Percentiles rank a stretch among this genome's conserved stretches.
Conservation (phyloP, 1,140 invertebrate species). For the Achatina immaculata region DNA sequence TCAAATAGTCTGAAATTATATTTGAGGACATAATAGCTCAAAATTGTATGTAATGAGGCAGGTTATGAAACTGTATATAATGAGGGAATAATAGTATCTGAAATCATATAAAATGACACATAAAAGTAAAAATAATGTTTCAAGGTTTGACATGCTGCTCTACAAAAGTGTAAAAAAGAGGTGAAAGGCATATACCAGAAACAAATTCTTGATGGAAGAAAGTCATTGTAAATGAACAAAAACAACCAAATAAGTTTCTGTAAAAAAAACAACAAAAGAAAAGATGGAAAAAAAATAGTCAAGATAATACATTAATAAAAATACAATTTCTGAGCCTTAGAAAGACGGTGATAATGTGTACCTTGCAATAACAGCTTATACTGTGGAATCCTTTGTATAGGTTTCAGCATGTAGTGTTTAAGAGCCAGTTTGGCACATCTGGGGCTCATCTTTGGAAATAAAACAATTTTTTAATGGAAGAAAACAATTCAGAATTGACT, state of each 20-base stretch:
- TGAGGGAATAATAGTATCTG: neutral
- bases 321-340: neutral
- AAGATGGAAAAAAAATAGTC: neutral
- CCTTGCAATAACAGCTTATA: constrained; percentile 79
- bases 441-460: constrained; percentile 61
- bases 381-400: constrained; percentile 81
- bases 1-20: constrained; percentile 72
- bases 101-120: too few species aligned
- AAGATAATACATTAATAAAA: neutral
- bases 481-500: neutral
- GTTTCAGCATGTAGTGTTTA: constrained; percentile 83
- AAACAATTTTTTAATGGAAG: neutral
- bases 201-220: constrained; percentile 10
- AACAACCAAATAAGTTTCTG: too few species aligned
- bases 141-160: too few species aligned
- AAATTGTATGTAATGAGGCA: neutral
- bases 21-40: neutral
- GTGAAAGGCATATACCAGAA: neutral
- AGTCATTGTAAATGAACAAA: too few species aligned
- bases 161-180: too few species aligned
- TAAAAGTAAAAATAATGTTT: too few species aligned
- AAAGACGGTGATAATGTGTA: constrained; percentile 35
- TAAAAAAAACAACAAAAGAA: too few species aligned
- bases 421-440: constrained; percentile 78
- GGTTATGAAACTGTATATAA: neutral